phyloP scores from a whole-genome alignment of 2,113 vertebrate genomes.

The Acanthochromis polyacanthus region DNA sequence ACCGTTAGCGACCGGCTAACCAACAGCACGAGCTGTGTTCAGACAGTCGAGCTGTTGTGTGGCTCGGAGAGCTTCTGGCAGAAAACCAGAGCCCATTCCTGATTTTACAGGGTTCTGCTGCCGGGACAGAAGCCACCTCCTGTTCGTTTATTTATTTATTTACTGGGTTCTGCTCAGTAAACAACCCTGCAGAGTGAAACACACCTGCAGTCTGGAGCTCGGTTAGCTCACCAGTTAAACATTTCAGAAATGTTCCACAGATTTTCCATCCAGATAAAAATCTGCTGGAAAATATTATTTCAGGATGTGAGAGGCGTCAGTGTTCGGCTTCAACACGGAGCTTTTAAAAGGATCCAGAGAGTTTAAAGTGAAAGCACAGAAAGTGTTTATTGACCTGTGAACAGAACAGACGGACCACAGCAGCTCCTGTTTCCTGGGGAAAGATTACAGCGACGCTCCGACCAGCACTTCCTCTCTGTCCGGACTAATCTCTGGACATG shows the following conservation, averaged over 20 bases:
- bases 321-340: too few relatives aligned
- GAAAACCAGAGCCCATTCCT: neutral
- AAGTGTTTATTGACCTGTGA: neutral
- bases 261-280: too few relatives aligned
- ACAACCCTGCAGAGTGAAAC: too few relatives aligned
- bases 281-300: too few relatives aligned
- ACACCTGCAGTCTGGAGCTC: too few relatives aligned
- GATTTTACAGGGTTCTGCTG: neutral
- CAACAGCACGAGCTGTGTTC: conserved; percentile 11
- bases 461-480: conserved; percentile 34
- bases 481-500: conserved; percentile 25
- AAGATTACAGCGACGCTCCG: conserved; percentile 43
- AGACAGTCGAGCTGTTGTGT: conserved; percentile 32
- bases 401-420: neutral
- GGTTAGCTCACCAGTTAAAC: too few relatives aligned
- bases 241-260: too few relatives aligned
- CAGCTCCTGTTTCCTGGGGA: conserved; percentile 64
- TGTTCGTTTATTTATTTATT: neutral
- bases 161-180: too few relatives aligned
- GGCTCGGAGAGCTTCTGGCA: conserved; percentile 17
- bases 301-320: too few relatives aligned
- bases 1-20: neutral
- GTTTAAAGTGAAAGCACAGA: neutral
- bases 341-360: too few relatives aligned
- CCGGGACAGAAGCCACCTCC: too few relatives aligned